Percentiles rank a stretch among this genome's conserved stretches.
phyloP scores from a whole-genome alignment of 2,113 vertebrate species.

The Phyllostomus discolor region DNA sequence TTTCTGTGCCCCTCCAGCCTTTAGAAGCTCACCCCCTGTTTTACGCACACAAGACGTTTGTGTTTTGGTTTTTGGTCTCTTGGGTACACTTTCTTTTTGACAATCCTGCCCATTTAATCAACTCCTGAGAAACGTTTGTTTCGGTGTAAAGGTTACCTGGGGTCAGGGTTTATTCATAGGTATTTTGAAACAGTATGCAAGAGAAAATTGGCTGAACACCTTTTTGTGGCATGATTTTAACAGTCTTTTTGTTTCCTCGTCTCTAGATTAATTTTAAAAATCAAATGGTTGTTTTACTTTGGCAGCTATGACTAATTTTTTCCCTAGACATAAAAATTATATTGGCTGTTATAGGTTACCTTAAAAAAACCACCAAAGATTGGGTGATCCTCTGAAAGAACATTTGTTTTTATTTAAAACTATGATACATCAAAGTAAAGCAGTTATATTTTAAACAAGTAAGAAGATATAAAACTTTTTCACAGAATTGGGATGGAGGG shows the following conservation, averaged over 20 bases:
- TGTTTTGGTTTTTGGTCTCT: not conserved
- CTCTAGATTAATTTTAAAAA: not conserved
- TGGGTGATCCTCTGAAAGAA: conserved; percentile 60
- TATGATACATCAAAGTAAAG: conserved; percentile 79
- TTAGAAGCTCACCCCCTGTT: not conserved
- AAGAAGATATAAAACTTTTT: conserved; percentile 72
- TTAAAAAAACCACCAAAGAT: conserved; percentile 37
- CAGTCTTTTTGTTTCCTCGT: not conserved
- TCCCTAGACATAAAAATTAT: not conserved
- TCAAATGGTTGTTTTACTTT: not conserved
- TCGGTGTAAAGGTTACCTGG: not conserved
- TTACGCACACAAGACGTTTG: not conserved
- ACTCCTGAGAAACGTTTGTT: not conserved
- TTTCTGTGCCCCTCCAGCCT: not conserved
- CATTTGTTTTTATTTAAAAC: conserved; percentile 80
- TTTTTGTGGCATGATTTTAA: not conserved
- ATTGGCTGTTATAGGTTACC: not conserved
- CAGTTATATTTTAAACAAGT: conserved; percentile 72
- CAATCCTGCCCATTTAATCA: not conserved
- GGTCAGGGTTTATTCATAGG: not conserved
- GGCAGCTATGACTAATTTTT: not conserved
- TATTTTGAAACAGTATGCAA: conserved; percentile 14
- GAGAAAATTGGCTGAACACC: not conserved
- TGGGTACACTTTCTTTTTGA: conserved; percentile 10
- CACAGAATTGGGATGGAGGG: conserved; percentile 70